Percentiles rank a stretch among this genome's conserved stretches.
Conservation (phyloP, 2,888 invertebrate genomes). For the Auanema freiburgensis region DNA sequence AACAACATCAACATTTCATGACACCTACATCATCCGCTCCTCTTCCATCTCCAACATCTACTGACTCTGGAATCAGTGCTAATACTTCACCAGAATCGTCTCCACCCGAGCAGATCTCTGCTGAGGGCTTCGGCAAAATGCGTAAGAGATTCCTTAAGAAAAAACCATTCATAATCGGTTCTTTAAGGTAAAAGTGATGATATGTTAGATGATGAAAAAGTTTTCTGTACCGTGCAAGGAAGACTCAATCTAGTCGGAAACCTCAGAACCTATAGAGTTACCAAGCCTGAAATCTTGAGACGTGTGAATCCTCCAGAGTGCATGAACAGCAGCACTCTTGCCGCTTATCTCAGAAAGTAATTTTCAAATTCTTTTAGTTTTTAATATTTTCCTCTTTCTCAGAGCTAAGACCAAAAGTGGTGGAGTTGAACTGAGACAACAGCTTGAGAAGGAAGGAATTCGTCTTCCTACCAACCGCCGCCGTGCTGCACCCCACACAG, state of each 20-base stretch:
- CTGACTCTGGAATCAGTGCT: too few species aligned
- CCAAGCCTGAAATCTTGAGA: slow-evolving; percentile 5
- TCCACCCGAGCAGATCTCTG: too few species aligned
- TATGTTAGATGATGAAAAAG: not conserved
- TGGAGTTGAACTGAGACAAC: slow-evolving; percentile 8
- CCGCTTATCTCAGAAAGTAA: slow-evolving; percentile 6
- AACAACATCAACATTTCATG: too few species aligned
- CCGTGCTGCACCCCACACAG: slow-evolving; percentile 3
- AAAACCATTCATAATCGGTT: too few species aligned
- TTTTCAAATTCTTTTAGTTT: not conserved
- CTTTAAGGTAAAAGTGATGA: not conserved
- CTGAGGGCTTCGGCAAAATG: too few species aligned
- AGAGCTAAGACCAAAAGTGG: slow-evolving; percentile 16
- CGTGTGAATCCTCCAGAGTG: slow-evolving; percentile 6
- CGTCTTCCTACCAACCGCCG: not conserved
- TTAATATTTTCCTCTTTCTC: not conserved
- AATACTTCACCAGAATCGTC: too few species aligned
- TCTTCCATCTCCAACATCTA: too few species aligned
- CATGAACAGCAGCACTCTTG: slow-evolving; percentile 16
- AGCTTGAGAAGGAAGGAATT: slow-evolving; percentile 8
- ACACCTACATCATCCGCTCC: too few species aligned
- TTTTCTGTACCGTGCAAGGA: slow-evolving; percentile 10
- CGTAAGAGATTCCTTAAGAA: too few species aligned
- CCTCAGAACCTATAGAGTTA: slow-evolving; percentile 6
- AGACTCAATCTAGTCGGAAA: slow-evolving; percentile 13